Conservation (phyloP, 2,888 invertebrate genomes). For the Saturnia pavonia region DNA sequence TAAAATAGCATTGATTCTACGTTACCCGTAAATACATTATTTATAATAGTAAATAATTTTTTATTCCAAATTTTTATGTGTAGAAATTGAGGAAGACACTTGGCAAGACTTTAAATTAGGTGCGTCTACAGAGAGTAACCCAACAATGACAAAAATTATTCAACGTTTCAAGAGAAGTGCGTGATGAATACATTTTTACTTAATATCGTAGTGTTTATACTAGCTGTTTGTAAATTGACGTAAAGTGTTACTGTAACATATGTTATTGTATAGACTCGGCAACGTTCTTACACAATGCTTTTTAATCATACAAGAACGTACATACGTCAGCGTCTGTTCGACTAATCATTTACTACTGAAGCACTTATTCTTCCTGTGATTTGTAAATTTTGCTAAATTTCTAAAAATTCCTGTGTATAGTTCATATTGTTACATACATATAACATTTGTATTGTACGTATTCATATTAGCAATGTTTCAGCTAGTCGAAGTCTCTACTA, state of each 20-base stretch:
- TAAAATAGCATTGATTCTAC: neutral
- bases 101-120: neutral
- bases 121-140: neutral
- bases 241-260: conserved; percentile 26
- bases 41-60: neutral
- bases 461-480: neutral
- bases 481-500: neutral
- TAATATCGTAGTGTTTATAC: conserved; percentile 17
- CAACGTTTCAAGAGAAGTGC: neutral
- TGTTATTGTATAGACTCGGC: conserved; percentile 28
- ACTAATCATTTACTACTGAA: conserved; percentile 12
- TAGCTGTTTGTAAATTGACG: conserved; percentile 28
- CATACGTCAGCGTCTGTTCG: conserved; percentile 30
- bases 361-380: conserved; percentile 24
- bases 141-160: neutral
- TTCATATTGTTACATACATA: neutral
- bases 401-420: conserved; percentile 24
- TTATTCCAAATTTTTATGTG: too few species aligned
- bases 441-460: neutral
- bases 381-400: neutral
- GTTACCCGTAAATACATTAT: neutral
- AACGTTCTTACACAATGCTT: conserved; percentile 31
- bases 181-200: conserved; percentile 20
- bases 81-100: neutral
- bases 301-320: conserved; percentile 34